A percentile compares a stretch with the other conserved stretches of the same genome.
These are phyloP conservation scores for Darevskia mixta DNA, from an alignment of 2,797 vertebrate species.

Conservation along the genomic window DNA sequence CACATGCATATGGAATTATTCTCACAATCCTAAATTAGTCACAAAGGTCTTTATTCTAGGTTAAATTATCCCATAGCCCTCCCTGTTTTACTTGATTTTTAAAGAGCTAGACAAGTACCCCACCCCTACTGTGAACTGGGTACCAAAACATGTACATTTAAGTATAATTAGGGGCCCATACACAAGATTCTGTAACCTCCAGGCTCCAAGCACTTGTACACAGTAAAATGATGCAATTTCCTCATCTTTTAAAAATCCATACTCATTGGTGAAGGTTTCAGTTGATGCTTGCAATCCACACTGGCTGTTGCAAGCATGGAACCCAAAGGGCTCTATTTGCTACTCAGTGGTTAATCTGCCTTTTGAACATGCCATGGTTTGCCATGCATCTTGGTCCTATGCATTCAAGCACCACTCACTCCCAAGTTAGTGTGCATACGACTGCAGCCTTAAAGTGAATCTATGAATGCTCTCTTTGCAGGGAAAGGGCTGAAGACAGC, in stretches of 20 bases:
- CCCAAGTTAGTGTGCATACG: neutral
- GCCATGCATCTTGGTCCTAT: too few relatives aligned
- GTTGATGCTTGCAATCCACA: neutral
- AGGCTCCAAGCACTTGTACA: neutral
- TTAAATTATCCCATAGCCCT: neutral
- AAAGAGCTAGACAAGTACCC: neutral
- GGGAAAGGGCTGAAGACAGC: neutral
- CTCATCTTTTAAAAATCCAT: neutral
- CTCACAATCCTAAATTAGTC: neutral
- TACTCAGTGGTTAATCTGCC: neutral
- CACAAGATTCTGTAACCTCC: neutral
- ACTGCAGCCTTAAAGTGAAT: neutral
- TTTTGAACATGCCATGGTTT: neutral
- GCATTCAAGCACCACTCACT: neutral
- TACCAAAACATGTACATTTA: neutral
- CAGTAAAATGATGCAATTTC: neutral
- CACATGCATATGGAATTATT: neutral
- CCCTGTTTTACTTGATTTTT: neutral
- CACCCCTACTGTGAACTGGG: neutral
- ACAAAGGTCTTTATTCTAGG: neutral
- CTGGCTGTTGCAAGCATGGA: neutral
- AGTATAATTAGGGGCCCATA: neutral
- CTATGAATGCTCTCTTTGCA: neutral
- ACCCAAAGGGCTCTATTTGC: neutral
- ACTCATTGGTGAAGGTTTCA: neutral